Percentiles rank a stretch among this genome's conserved stretches.
These are phyloP conservation scores for Lepas anatifera DNA, from an alignment of 2,888 invertebrate genomes.

Conservation along the genomic window DNA sequence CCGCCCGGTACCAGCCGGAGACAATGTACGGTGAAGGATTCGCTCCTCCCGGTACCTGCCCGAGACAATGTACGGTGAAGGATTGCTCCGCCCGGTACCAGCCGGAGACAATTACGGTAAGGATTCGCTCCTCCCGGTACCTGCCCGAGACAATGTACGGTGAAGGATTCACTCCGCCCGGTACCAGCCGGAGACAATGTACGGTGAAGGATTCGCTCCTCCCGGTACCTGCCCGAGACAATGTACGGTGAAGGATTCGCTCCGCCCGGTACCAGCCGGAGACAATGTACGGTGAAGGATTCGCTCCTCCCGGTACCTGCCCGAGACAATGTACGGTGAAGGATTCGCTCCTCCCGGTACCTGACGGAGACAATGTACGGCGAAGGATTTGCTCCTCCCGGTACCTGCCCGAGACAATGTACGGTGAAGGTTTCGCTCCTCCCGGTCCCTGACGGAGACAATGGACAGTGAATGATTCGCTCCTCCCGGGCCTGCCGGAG, in stretches of 20 bases:
- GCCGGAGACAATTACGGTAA: conserved; percentile 26
- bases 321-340: not conserved
- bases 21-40: not conserved
- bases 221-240: not conserved
- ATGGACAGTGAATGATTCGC: too few relatives aligned
- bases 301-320: not conserved
- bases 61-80: not conserved
- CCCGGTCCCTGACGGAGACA: too few relatives aligned
- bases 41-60: not conserved
- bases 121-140: not conserved
- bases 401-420: not conserved
- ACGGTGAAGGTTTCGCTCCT: not conserved
- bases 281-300: not conserved
- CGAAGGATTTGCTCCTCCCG: not conserved
- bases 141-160: not conserved
- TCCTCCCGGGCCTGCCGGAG: too few relatives aligned
- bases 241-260: conserved; percentile 38
- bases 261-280: conserved; percentile 58
- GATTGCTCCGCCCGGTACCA: conserved; percentile 61
- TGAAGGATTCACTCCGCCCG: conserved; percentile 54
- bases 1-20: conserved; percentile 54
- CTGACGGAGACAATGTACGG: conserved; percentile 34
- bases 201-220: not conserved
- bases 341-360: conserved; percentile 61
- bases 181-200: conserved; percentile 42